phyloP scores from a whole-genome alignment of 1,140 invertebrate genomes.

The Hyposmocoma kahamanoa region DNA sequence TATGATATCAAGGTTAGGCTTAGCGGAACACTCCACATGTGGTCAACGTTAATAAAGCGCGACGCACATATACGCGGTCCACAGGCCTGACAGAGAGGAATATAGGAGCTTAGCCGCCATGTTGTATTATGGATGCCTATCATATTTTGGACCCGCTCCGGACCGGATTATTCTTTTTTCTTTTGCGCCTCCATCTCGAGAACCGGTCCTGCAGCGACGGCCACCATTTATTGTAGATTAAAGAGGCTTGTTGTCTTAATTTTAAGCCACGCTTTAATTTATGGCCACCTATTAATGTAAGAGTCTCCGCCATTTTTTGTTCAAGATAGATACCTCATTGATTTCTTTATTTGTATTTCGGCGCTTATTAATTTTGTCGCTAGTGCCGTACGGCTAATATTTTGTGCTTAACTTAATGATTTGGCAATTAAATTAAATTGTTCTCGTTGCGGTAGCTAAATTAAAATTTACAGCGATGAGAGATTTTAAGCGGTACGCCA shows the following conservation, averaged over 20 bases:
- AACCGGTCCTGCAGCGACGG: conserved; percentile 67
- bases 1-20: conserved; percentile 72
- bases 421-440: conserved; percentile 73
- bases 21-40: conserved; percentile 72
- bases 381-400: conserved; percentile 64
- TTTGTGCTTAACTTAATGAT: conserved; percentile 71
- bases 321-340: conserved; percentile 50
- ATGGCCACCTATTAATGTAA: conserved; percentile 63
- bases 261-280: conserved; percentile 69
- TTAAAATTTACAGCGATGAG: conserved; percentile 59
- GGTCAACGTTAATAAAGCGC: conserved; percentile 69
- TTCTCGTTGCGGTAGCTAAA: conserved; percentile 67
- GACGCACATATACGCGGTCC: conserved; percentile 34
- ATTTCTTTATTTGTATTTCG: conserved; percentile 59
- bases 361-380: conserved; percentile 55
- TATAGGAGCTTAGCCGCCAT: conserved; percentile 67
- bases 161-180: conserved; percentile 69
- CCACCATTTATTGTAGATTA: conserved; percentile 73
- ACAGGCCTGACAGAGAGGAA: conserved; percentile 39
- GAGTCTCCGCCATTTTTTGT: conserved; percentile 57
- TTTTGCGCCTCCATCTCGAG: conserved; percentile 59
- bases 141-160: conserved; percentile 71
- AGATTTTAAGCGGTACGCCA: conserved; percentile 37
- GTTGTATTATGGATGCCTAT: conserved; percentile 73
- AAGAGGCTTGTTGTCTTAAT: conserved; percentile 73